Conservation (phyloP, 2,797 vertebrate species). For the Microhierax caerulescens region DNA sequence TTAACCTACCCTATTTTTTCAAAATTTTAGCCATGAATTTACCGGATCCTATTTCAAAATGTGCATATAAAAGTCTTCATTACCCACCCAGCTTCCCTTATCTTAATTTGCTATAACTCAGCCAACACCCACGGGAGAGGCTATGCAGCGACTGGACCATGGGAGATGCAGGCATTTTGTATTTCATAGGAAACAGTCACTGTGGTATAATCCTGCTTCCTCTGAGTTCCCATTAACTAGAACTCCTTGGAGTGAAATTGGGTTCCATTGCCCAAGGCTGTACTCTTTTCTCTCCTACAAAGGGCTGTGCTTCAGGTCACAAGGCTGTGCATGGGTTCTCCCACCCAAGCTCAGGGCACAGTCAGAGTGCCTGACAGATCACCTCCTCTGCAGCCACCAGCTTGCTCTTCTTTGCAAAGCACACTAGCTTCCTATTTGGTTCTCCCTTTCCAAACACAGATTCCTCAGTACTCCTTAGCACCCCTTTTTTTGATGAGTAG, state of each 20-base stretch:
- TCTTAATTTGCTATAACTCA: constrained; percentile 19
- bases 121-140: constrained; percentile 32
- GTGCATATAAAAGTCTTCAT: not conserved
- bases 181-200: not conserved
- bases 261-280: constrained; percentile 54
- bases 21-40: not conserved
- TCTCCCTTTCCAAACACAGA: not conserved
- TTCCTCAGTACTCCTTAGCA: not conserved
- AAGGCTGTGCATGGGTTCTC: not conserved
- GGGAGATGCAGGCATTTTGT: not conserved
- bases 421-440: not conserved
- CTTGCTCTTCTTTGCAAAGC: not conserved
- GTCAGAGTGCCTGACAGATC: not conserved
- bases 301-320: constrained; percentile 31
- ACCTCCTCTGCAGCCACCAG: constrained; percentile 7
- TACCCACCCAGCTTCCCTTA: constrained; percentile 35
- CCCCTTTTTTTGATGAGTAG: not conserved
- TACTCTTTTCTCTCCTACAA: constrained; percentile 4
- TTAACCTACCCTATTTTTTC: not conserved
- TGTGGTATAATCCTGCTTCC: not conserved
- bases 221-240: not conserved
- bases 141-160: constrained; percentile 8
- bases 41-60: constrained; percentile 39
- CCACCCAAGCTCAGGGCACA: constrained; percentile 41
- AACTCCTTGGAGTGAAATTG: constrained; percentile 26